A percentile compares a stretch with the other conserved stretches of the same genome.
These are phyloP conservation scores for Microtus richardsoni DNA, from an alignment of 2,113 vertebrate genomes.

Conservation along the genomic window DNA sequence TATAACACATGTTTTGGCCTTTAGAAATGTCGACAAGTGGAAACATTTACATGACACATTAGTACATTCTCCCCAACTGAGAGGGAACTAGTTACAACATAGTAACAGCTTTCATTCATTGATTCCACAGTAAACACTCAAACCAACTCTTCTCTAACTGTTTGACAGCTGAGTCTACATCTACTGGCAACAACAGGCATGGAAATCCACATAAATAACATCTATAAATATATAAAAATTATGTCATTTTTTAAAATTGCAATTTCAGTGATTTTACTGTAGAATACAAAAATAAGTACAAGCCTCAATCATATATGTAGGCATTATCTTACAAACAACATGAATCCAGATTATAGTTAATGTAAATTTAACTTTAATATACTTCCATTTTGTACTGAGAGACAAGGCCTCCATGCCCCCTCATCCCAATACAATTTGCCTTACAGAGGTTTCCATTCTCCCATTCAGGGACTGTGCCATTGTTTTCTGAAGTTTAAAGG, in stretches of 20 bases:
- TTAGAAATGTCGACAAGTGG: conserved; percentile 78
- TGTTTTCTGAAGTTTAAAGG: neutral
- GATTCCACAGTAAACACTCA: conserved; percentile 13
- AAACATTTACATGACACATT: conserved; percentile 71
- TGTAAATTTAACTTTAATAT: neutral
- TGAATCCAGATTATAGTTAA: neutral
- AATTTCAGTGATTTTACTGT: neutral
- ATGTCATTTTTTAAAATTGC: neutral
- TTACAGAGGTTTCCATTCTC: accelerated
- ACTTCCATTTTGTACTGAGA: neutral
- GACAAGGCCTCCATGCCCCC: accelerated
- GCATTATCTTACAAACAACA: neutral
- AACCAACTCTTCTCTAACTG: neutral
- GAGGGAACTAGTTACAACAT: neutral
- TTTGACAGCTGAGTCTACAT: conserved; percentile 12
- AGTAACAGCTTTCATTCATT: conserved; percentile 41
- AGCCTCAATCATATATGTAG: neutral
- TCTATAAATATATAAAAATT: neutral
- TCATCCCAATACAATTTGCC: accelerated
- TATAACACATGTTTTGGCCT: conserved; percentile 70
- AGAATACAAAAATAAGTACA: neutral
- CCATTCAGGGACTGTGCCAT: accelerated
- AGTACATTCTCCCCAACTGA: conserved; percentile 53
- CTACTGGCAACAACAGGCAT: neutral
- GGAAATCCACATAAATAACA: neutral